Percentiles rank a stretch among this genome's conserved stretches.
phyloP scores from a whole-genome alignment of 2,113 vertebrate species.

The Climacteris rufus region DNA sequence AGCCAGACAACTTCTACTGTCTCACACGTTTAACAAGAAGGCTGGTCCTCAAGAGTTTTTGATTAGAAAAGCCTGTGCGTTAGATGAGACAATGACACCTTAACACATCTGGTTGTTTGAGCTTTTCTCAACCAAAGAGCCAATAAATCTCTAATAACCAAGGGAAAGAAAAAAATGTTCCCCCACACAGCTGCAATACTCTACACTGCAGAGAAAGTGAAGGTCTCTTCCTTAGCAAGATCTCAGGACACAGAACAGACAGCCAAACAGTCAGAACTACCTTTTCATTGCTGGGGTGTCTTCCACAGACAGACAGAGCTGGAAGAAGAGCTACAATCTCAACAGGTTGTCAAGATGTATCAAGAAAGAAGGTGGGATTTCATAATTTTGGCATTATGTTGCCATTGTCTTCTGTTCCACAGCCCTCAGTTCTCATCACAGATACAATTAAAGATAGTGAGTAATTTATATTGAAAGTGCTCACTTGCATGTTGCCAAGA shows the following conservation, averaged over 20 bases:
- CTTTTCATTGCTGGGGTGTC: neutral
- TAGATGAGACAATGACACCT: neutral
- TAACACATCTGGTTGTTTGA: neutral
- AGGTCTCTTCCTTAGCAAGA: neutral
- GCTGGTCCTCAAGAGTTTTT: neutral
- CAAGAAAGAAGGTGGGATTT: neutral
- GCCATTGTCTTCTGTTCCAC: neutral
- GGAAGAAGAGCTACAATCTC: neutral
- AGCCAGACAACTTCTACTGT: neutral
- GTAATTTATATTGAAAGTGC: neutral
- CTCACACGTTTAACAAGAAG: neutral
- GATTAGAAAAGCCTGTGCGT: neutral
- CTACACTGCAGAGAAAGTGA: neutral
- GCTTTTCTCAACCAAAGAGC: neutral
- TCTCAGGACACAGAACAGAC: neutral
- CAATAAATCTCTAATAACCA: neutral
- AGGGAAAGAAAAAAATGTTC: neutral
- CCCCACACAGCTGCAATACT: neutral
- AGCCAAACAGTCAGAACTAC: neutral
- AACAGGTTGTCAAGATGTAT: neutral
- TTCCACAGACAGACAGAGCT: neutral
- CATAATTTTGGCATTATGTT: neutral
- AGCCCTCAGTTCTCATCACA: neutral
- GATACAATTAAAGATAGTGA: neutral
- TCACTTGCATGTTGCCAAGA: neutral